Conservation (phyloP, 1,140 invertebrate species). For the Apis laboriosa region DNA sequence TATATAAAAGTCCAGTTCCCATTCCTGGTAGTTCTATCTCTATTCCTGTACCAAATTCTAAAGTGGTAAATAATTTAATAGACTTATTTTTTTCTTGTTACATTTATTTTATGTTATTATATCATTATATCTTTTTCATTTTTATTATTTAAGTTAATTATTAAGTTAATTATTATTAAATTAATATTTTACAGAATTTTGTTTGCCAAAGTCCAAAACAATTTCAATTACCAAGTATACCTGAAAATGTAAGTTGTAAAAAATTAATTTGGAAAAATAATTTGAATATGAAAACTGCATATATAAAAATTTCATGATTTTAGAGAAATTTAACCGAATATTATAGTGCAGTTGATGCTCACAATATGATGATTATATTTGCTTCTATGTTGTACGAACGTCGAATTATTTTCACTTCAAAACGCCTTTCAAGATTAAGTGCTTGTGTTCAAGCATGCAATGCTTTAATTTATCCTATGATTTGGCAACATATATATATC, state of each 20-base stretch:
- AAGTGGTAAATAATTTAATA: conserved; percentile 68
- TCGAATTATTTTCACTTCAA: conserved; percentile 94
- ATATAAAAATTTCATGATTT: conserved; percentile 64
- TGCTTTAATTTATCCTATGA: conserved; percentile 97
- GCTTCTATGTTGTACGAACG: conserved; percentile 96
- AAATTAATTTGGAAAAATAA: conserved; percentile 71
- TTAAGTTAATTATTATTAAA: too few species aligned
- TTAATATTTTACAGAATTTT: conserved; percentile 84
- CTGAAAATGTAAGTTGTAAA: conserved; percentile 92
- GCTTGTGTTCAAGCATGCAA: conserved; percentile 97
- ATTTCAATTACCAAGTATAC: conserved; percentile 93
- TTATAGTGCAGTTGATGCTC: conserved; percentile 94
- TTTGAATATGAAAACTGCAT: background rate
- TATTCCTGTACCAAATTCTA: conserved; percentile 76
- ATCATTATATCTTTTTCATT: conserved; percentile 3
- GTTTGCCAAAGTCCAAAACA: conserved; percentile 89
- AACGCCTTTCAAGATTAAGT: conserved; percentile 91
- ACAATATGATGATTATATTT: conserved; percentile 97
- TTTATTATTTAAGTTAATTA: conserved; percentile 13
- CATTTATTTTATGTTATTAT: background rate
- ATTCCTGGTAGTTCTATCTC: conserved; percentile 76
- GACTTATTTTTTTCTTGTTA: background rate
- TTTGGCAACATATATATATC: conserved; percentile 99
- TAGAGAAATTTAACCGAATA: conserved; percentile 98
- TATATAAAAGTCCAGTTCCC: conserved; percentile 84